Evolutionary conservation across 2,888 invertebrate species (phyloP).

Genomic region (Dynastes grantii): DNA sequence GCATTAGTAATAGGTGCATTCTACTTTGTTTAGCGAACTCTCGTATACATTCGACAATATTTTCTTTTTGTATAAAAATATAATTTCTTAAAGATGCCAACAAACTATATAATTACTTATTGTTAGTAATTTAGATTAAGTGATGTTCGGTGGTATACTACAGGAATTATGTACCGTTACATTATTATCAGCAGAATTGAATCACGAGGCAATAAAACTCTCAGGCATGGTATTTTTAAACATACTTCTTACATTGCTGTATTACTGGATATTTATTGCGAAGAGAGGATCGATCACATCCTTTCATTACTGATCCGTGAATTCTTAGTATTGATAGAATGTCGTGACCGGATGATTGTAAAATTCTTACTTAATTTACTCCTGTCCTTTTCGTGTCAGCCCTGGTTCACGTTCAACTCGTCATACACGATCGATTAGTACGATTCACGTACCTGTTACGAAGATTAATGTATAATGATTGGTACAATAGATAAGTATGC

Average conservation of each 20-base stretch:
- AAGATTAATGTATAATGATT: slow-evolving; percentile 14
- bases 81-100: too few relatives aligned
- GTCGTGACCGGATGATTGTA: slow-evolving; percentile 40
- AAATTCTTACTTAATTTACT: slow-evolving; percentile 33
- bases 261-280: slow-evolving; percentile 21
- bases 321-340: slow-evolving; percentile 40
- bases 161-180: background rate
- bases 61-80: too few relatives aligned
- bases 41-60: too few relatives aligned
- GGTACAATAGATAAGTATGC: background rate
- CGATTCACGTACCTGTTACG: background rate
- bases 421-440: slow-evolving; percentile 38
- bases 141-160: background rate
- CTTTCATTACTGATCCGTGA: slow-evolving; percentile 39
- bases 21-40: too few relatives aligned
- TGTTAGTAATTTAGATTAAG: background rate
- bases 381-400: slow-evolving; percentile 17
- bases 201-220: slow-evolving; percentile 13
- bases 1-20: too few relatives aligned
- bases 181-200: slow-evolving; percentile 18
- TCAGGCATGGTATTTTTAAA: slow-evolving; percentile 11
- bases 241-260: slow-evolving; percentile 29
- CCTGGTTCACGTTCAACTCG: slow-evolving; percentile 23
- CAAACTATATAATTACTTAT: background rate
- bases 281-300: slow-evolving; percentile 27